Conservation (phyloP, 2,797 vertebrate species). For the Myotis findleyi region DNA sequence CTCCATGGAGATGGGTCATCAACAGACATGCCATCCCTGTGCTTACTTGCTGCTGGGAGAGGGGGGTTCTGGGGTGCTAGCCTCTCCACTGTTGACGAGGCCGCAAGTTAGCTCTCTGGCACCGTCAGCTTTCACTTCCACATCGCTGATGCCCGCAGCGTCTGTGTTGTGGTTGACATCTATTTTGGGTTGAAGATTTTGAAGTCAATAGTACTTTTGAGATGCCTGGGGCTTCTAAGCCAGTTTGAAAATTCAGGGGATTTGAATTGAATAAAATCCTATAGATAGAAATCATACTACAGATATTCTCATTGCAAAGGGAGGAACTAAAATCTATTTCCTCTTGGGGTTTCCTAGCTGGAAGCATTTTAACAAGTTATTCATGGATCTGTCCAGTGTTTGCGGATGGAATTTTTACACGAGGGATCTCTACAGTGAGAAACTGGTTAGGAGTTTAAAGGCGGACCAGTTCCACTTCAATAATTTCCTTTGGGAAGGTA, state of each 20-base stretch:
- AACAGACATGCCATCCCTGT: neutral
- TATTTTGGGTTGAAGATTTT: slow-evolving; percentile 64
- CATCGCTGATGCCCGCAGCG: slow-evolving; percentile 40
- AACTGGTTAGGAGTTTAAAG: neutral
- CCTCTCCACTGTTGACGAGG: slow-evolving; percentile 32
- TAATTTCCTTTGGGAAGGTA: neutral
- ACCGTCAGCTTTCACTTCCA: slow-evolving; percentile 51
- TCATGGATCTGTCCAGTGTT: neutral
- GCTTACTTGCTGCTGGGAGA: neutral
- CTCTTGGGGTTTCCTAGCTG: slow-evolving; percentile 2
- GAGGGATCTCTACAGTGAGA: neutral
- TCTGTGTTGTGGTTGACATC: neutral
- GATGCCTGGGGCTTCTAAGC: slow-evolving; percentile 46
- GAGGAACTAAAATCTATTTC: slow-evolving; percentile 23
- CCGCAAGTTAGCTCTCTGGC: neutral
- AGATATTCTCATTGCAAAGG: slow-evolving; percentile 55
- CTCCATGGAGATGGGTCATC: neutral
- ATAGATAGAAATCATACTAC: slow-evolving; percentile 49
- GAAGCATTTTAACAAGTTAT: neutral
- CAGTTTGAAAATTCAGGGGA: slow-evolving; percentile 59
- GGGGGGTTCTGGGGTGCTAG: neutral
- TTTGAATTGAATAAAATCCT: slow-evolving; percentile 55
- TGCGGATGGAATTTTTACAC: neutral
- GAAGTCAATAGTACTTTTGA: slow-evolving; percentile 27
- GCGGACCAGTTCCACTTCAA: neutral